A percentile compares a stretch with the other conserved stretches of the same genome.
phyloP scores from a whole-genome alignment of 2,888 invertebrate genomes.

The Temnothorax rugatulus region DNA sequence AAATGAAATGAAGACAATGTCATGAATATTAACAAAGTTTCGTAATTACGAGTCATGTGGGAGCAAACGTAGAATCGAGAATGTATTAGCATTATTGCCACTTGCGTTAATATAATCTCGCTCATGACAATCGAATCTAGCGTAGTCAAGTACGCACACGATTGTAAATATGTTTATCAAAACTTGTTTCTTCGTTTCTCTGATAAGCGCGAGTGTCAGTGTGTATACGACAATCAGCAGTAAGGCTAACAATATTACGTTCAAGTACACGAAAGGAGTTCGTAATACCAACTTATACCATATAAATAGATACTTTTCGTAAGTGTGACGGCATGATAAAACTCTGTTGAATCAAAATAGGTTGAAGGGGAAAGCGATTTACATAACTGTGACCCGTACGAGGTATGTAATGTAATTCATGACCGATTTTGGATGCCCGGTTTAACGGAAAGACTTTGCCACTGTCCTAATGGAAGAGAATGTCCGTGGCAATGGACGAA shows the following conservation, averaged over 20 bases:
- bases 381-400: slow-evolving; percentile 86
- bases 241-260: slow-evolving; percentile 78
- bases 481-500: slow-evolving; percentile 87
- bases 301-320: slow-evolving; percentile 6
- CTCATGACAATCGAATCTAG: slow-evolving; percentile 33
- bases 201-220: slow-evolving; percentile 52
- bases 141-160: not conserved
- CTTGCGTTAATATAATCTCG: slow-evolving; percentile 27
- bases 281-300: slow-evolving; percentile 62
- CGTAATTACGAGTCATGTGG: slow-evolving; percentile 46
- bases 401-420: slow-evolving; percentile 88
- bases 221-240: slow-evolving; percentile 79
- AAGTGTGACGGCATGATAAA: slow-evolving; percentile 18
- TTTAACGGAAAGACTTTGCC: slow-evolving; percentile 89
- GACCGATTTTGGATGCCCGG: slow-evolving; percentile 88
- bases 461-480: slow-evolving; percentile 87
- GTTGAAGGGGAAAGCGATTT: slow-evolving; percentile 89
- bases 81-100: slow-evolving; percentile 38
- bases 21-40: slow-evolving; percentile 67
- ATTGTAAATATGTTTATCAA: slow-evolving; percentile 56
- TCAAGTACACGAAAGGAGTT: slow-evolving; percentile 81
- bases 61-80: slow-evolving; percentile 34
- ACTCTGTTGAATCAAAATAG: slow-evolving; percentile 81
- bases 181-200: slow-evolving; percentile 54
- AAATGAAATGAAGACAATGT: slow-evolving; percentile 13